Base-by-base conservation (phyloP, 2,113 vertebrate genomes). In the Sakesphorus luctuosus region DNA sequence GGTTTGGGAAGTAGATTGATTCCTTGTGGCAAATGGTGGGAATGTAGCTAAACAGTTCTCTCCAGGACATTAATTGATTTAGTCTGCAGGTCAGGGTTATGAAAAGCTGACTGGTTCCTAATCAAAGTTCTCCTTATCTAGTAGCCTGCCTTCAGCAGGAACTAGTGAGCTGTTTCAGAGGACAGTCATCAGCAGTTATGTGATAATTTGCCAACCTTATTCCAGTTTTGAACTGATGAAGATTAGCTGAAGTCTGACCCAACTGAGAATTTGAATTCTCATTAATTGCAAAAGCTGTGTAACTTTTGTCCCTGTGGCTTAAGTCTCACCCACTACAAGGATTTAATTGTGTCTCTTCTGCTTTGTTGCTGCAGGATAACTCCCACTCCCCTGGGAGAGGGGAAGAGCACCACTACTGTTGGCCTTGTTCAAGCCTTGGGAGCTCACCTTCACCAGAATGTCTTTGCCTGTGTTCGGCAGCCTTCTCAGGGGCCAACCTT, bases 401-500 rank as follows among this genome's bases (percentile, higher is more conserved):
- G 99, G 23, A 99, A 99, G 67, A 99, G 99, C 97, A 99, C 99
- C 33, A 99, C 99, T 56, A 99, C 99, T 2, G 97, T 99, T 0
- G 99, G 99, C 7, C 97, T 99, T 89, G 99, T 99, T 31, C 99
- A 99, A 94, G 99, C 99, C 31, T 96, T 99, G 4, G 99, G 99
- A 10, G 99, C 99, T 53, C 99, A 99, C 91, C 98, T 99, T 69
- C 98, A 98, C 28, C 98, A 98, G 74, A 99, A 99, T 8, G 99
- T 99, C 24, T 99, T 99, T 62, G 99, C 99, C 1, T 99, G 99
- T 80, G 99, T 99, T n/a, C 98, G 99, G 3, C 99, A 99, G 91
- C 99, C 99, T 36, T 99, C 99, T 19, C 99, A 99, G 96, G 99
- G 99, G 8, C 99, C 99, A 65, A 99, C 99, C 5, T 99, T 99